Evolutionary conservation across 2,797 vertebrate species (phyloP).

Genomic region (Gymnothorax reevesii): DNA sequence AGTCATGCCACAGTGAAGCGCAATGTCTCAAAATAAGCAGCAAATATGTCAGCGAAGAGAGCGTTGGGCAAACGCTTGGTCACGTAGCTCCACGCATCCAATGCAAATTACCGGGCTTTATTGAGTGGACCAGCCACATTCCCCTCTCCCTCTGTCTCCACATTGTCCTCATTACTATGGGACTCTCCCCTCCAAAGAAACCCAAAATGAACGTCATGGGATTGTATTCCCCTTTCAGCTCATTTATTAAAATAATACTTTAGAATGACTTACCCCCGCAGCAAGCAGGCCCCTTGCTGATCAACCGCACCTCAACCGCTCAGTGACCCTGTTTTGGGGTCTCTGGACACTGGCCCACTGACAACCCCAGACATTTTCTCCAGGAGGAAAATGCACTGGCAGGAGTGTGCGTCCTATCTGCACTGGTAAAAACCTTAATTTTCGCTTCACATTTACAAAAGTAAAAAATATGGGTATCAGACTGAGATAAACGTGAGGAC

Average conservation of each 20-base stretch:
- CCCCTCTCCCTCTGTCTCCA: slow-evolving; percentile 12
- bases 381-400: neutral
- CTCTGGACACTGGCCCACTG: neutral
- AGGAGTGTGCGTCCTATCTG: neutral
- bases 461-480: neutral
- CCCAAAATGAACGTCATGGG: slow-evolving; percentile 8
- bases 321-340: neutral
- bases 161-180: slow-evolving; percentile 12
- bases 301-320: neutral
- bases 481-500: too few species aligned
- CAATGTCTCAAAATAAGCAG: neutral
- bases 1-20: neutral
- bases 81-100: neutral
- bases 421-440: neutral
- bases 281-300: neutral
- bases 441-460: neutral
- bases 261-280: neutral
- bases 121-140: neutral
- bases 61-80: neutral
- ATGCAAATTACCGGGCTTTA: slow-evolving; percentile 27
- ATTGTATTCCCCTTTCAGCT: slow-evolving; percentile 4
- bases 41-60: neutral
- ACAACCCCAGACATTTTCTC: neutral
- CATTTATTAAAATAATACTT: neutral
- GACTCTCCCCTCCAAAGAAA: neutral